phyloP scores from a whole-genome alignment of 2,797 vertebrate species.

The Percopsis omiscomaycus region DNA sequence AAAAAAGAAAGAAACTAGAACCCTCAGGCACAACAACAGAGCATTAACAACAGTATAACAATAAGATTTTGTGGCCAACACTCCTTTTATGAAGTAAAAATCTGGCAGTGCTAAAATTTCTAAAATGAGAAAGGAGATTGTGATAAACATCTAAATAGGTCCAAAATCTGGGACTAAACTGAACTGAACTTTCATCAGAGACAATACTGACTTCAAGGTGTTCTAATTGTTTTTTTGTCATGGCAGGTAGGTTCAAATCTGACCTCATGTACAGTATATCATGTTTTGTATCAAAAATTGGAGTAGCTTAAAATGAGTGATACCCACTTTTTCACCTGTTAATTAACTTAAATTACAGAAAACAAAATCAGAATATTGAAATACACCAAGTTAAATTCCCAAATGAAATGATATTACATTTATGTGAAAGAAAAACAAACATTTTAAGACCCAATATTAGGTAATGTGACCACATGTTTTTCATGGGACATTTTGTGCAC shows the following conservation, averaged over 20 bases:
- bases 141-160: slow-evolving; percentile 11
- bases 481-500: not conserved
- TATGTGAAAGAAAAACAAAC: no score
- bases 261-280: no score
- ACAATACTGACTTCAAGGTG: not conserved
- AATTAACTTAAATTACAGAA: not conserved
- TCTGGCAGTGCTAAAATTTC: slow-evolving; percentile 31
- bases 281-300: no score
- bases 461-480: no score
- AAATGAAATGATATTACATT: no score
- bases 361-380: not conserved
- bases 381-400: not conserved
- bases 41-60: slow-evolving; percentile 24
- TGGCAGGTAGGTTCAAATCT: not conserved
- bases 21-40: slow-evolving; percentile 38
- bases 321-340: not conserved
- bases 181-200: not conserved
- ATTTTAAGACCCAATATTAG: no score
- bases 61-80: slow-evolving; percentile 27
- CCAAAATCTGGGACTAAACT: not conserved
- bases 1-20: slow-evolving; percentile 27
- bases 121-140: slow-evolving; percentile 28
- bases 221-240: not conserved
- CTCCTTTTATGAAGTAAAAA: slow-evolving; percentile 39
- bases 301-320: not conserved